Evolutionary conservation across 2,797 vertebrate species (phyloP), one percentile per base, ranked within the genome.

Genomic region (Anas georgica): DNA sequence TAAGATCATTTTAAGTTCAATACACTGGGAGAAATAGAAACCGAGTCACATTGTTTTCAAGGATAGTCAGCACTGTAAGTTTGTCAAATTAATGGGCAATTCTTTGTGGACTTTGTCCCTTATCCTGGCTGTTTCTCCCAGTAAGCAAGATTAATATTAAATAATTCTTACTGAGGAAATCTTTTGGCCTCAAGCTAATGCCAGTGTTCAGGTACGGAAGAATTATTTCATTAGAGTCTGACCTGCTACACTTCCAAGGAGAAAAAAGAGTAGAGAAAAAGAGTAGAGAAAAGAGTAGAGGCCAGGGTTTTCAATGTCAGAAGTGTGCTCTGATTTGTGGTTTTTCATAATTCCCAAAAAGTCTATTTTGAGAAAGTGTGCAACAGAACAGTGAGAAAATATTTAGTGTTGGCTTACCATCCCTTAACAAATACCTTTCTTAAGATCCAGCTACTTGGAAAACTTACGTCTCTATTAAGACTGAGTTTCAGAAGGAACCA

Each of bases 71-170:
- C 0, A 28, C 90, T 91, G 92, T 90, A 62, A 66, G 68, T 74
- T 91, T 94, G 95, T 87, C 87, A 95, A 83, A 92, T 78, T 85
- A 92, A 93, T 37, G 66, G 79, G 39, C 73, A 92, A 87, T 92
- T 94, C 84, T 92, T 87, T 70, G 89, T 41, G 67, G 56, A 64
- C 76, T 92, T 54, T 69, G 23, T 72, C 64, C 82, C 68, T 96
- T 91, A 91, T 56, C 35, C 54, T 87, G 85, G 87, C 91, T 77
- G 72, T 26, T 52, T 86, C 87, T 87, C 0, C 0, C 87, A 83
- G 93, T 85, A 95, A 73, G 63, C 37, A 95, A 93, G 97, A 93
- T 96, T 90, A 93, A 63, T 86, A 92, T 91, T 78, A 95, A 97
- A 76, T 91, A 82, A 95, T 75, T 95, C 73, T 94, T 92, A 79